Percentiles rank a stretch among this genome's conserved stretches.
These are phyloP conservation scores for Mormyrus lacerda DNA, from an alignment of 2,113 vertebrate genomes.

Conservation along the genomic window DNA sequence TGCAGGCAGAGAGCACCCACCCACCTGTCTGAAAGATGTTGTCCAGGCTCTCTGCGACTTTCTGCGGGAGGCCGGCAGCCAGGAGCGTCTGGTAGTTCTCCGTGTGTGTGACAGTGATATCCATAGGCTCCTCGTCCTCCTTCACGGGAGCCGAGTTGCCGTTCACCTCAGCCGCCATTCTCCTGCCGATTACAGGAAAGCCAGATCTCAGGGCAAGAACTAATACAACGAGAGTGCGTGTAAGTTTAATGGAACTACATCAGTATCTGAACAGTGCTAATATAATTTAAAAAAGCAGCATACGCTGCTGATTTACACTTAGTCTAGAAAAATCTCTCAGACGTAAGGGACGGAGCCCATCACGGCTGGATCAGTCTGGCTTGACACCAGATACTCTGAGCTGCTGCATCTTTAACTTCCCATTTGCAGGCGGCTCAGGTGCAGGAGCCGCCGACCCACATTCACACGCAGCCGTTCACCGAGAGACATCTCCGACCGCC, in stretches of 20 bases:
- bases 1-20: background rate
- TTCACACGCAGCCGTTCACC: background rate
- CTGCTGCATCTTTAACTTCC: background rate
- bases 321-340: background rate
- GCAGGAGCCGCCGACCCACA: background rate
- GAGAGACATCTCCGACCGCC: background rate
- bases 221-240: background rate
- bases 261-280: background rate
- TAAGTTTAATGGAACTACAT: background rate
- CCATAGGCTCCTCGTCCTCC: slow-evolving; percentile 97
- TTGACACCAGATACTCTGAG: background rate
- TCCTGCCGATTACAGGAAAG: slow-evolving; percentile 36
- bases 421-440: background rate
- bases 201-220: background rate
- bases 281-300: background rate
- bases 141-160: slow-evolving; percentile 87
- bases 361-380: background rate
- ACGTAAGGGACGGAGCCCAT: background rate
- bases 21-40: slow-evolving; percentile 98
- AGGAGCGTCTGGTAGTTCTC: slow-evolving; percentile 95
- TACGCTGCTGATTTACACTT: background rate
- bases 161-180: slow-evolving; percentile 98
- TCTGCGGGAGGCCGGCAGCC: slow-evolving; percentile 89
- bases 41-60: slow-evolving; percentile 95
- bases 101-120: slow-evolving; percentile 82